Evolutionary conservation across 2,113 vertebrate species (phyloP), one percentile per base, ranked within the genome.

Genomic region (Paradisaea rubra): DNA sequence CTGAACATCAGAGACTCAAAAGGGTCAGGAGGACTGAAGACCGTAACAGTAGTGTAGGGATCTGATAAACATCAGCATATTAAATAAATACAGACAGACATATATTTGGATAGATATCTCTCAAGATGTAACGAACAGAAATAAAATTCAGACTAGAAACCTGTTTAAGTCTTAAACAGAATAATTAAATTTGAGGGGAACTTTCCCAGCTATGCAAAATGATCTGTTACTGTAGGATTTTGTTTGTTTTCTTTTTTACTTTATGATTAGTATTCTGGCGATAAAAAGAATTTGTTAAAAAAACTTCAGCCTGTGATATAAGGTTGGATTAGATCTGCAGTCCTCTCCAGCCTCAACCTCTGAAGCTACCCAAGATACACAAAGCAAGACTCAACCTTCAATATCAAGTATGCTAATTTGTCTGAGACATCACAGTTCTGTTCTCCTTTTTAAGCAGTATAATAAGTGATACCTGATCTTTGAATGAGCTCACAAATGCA

Each of bases 1-100:
- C 86, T 31, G n/a, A 84, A 91, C 0, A 0, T 0, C 0, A 77
- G 25, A 57, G 4, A 68, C 37, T 49, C 53, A 28, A 18, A 70
- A 41, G 13, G 23, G 33, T 77, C 63, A 80, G 41, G 8, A 90
- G 5, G 45, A 65, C 42, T 82, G 18, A 53, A 88, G 45, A 57
- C n/a, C 4, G 0, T 11, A 76, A 72, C 23, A 80, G 8, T 4
- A 53, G 16, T 3, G 22, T 1, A 80, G n/a, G 25, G n/a, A 53
- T 45, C 73, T 72, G 41, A 91, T 42, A 87, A 79, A 23, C 49
- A 89, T 23, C 70, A 76, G 31, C 28, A 35, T 27, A 49, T 23
- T 53, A 66, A 49, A 64, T 18, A 81, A 68, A 86, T 30, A 17
- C 35, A 87, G 35, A 60, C 16, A 87, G 37, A 57, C 6, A 14